A percentile compares a stretch with the other conserved stretches of the same genome.
Evolutionary conservation across 2,888 invertebrate species (phyloP).

Genomic region (Meandrusa payeni): DNA sequence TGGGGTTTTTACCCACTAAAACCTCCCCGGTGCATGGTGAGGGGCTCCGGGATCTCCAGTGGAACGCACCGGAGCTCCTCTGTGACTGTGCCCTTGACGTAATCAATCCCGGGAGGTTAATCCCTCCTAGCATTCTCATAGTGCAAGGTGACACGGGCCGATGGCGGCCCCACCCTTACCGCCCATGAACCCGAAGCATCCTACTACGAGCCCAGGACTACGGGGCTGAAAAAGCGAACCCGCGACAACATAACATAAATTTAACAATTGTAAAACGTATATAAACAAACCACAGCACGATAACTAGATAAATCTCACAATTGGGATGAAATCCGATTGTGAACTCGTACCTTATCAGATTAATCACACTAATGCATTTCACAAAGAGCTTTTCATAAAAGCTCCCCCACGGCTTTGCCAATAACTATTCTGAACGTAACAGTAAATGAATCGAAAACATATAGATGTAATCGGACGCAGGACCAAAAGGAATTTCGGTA

Average conservation of each 20-base stretch:
- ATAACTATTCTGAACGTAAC: constrained; percentile 16
- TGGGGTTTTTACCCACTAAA: no score
- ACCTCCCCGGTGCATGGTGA: no score
- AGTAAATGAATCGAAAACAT: constrained; percentile 19
- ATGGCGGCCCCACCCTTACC: no score
- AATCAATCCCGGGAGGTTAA: no score
- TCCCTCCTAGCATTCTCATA: no score
- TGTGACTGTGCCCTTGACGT: no score
- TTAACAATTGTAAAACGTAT: constrained; percentile 1
- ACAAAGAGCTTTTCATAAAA: constrained; percentile 27
- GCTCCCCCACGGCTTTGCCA: constrained; percentile 13
- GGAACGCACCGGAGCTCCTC: no score
- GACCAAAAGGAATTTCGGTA: constrained; percentile 9
- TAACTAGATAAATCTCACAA: constrained; percentile 23
- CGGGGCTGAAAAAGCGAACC: no score
- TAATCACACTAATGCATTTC: constrained; percentile 28
- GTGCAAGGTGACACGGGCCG: no score
- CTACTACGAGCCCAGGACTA: no score
- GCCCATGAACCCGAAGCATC: no score
- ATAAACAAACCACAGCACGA: constrained; percentile 10
- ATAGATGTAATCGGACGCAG: constrained; percentile 8
- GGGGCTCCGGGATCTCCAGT: no score
- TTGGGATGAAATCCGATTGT: constrained; percentile 46
- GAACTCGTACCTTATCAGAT: constrained; percentile 35
- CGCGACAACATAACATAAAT: constrained; percentile 20